Evolutionary conservation across 1,140 invertebrate genomes (phyloP).

Genomic region (Macrocentrus cingulum): DNA sequence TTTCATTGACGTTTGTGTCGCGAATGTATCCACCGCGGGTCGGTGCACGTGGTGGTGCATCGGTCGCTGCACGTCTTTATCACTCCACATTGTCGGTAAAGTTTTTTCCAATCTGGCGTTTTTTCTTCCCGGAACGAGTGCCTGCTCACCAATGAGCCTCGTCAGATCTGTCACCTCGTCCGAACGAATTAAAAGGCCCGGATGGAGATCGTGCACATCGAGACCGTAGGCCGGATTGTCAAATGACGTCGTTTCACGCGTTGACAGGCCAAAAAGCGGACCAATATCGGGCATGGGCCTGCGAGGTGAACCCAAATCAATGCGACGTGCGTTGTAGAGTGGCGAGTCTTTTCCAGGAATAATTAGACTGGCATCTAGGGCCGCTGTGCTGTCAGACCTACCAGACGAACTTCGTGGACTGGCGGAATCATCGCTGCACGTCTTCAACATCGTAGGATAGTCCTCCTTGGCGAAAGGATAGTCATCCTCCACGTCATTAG

Average conservation of each 20-base stretch:
- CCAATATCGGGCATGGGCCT: conserved; percentile 32
- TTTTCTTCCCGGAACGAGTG: conserved; percentile 22
- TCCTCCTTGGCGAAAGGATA: conserved; percentile 57
- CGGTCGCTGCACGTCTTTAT: no score
- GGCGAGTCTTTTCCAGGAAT: conserved; percentile 42
- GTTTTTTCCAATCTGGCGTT: conserved; percentile 24
- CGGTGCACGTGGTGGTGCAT: neutral
- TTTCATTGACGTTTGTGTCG: neutral
- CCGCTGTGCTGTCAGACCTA: conserved; percentile 52
- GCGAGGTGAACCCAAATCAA: conserved; percentile 51
- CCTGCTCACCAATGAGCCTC: conserved; percentile 45
- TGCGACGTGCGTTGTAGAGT: conserved; percentile 44
- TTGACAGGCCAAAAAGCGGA: conserved; percentile 41
- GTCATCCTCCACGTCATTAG: conserved; percentile 51
- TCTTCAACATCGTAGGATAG: conserved; percentile 56
- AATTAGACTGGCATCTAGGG: conserved; percentile 45
- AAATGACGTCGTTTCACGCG: conserved; percentile 44
- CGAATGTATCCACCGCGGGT: conserved; percentile 21
- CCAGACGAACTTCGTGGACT: conserved; percentile 55
- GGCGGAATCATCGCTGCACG: conserved; percentile 54
- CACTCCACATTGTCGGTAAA: no score
- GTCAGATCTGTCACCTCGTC: conserved; percentile 51
- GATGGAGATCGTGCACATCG: conserved; percentile 48
- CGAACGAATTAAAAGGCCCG: conserved; percentile 43
- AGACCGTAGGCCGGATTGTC: conserved; percentile 55